Evolutionary conservation across 2,888 invertebrate genomes (phyloP).

Genomic region (Cosmia pyralina): DNA sequence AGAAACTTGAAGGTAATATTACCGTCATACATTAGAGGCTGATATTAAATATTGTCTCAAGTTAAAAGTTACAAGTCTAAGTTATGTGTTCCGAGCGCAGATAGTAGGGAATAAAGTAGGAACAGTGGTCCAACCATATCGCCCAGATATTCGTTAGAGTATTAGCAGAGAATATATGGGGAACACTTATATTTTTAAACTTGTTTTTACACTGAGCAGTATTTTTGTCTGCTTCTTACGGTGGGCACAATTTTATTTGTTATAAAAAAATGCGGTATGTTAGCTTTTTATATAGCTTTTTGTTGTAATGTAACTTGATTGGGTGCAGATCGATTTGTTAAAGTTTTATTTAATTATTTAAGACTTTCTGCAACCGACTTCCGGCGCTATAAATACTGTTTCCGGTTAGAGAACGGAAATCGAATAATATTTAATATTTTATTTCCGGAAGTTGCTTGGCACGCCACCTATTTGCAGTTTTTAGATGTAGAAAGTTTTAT

Average conservation of each 20-base stretch:
- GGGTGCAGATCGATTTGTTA: too few relatives aligned
- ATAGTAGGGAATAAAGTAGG: conserved; percentile 41
- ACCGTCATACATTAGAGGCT: conserved; percentile 31
- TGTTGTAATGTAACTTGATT: too few relatives aligned
- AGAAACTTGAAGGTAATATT: conserved; percentile 46
- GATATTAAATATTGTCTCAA: conserved; percentile 56
- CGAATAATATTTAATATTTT: too few relatives aligned
- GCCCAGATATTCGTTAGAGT: conserved; percentile 25
- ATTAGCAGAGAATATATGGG: conserved; percentile 12
- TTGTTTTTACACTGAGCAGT: neutral
- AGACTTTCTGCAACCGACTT: too few relatives aligned
- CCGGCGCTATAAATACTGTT: too few relatives aligned
- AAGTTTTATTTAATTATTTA: too few relatives aligned
- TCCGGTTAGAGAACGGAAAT: too few relatives aligned
- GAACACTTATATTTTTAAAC: neutral
- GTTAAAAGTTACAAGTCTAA: conserved; percentile 58
- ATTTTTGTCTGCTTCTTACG: neutral
- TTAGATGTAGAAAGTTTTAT: too few relatives aligned
- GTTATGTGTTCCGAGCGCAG: conserved; percentile 45
- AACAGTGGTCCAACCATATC: conserved; percentile 13
- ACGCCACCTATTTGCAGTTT: too few relatives aligned
- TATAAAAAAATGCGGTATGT: neutral
- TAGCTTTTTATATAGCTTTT: too few relatives aligned
- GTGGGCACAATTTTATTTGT: neutral
- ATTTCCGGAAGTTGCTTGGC: too few relatives aligned